Base-by-base conservation (phyloP, 2,797 vertebrate species). In the Anguilla megastoma region DNA sequence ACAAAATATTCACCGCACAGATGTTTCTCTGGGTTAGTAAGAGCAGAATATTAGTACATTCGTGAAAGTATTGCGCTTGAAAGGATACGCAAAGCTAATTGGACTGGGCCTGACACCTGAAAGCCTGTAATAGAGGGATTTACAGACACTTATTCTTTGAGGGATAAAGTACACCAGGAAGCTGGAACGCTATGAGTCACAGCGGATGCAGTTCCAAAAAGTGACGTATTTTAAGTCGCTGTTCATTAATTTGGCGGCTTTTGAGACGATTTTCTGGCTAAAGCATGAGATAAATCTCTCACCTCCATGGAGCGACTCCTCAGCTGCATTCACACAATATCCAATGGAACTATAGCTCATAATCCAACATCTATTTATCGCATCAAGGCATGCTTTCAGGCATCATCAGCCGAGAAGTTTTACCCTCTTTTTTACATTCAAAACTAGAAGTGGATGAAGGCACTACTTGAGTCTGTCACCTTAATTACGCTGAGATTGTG, bases 181-280 rank as follows among this genome's bases (percentile, higher is more conserved):
- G 90, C 69, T 33, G 87, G 86, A 91, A 91, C 90, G 90, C 91
- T 89, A 90, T 91, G 90, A 91, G 89, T 93, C 90, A 91, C 89
- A 89, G 63, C 82, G 87, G 85, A 85, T 91, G 88, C 88, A 88
- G 90, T 91, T 92, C 90, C 90, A 89, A 92, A 90, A 93, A 90
- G 90, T 88, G 89, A 52, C 90, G 88, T 88, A 90, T 92, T 89
- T 91, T 87, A 88, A 91, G 91, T 90, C 89, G 90, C 87, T 85
- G 85, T 89, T 92, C 86, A 85, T 92, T 93, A 91, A 91, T 92
- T 91, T 91, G 90, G 91, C 87, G 85, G 89, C 86, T 89, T 91
- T 91, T 90, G 86, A 85, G 89, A 87, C 88, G 88, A 90, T 90
- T 91, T 90, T 85, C 74, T 88, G 85, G 84, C 88, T 80, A 71